Conservation (phyloP, 2,113 vertebrate genomes). For the Pipa parva region DNA sequence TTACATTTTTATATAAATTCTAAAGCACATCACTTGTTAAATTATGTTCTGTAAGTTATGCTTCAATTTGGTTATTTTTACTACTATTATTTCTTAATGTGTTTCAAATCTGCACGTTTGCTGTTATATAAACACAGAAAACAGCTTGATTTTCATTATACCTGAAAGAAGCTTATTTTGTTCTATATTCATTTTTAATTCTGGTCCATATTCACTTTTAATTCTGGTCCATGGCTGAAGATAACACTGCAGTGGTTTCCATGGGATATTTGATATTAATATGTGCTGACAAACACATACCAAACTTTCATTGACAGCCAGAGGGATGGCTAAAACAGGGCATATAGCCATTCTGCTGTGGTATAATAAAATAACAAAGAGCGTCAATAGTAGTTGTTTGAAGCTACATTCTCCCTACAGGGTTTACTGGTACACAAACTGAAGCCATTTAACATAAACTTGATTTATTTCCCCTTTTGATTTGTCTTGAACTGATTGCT, state of each 20-base stretch:
- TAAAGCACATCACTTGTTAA: too few species aligned
- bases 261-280: constrained; percentile 42
- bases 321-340: constrained; percentile 36
- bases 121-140: too few species aligned
- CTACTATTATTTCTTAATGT: too few species aligned
- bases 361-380: constrained; percentile 38
- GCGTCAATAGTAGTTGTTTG: constrained; percentile 21
- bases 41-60: too few species aligned
- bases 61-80: too few species aligned
- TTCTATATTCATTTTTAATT: constrained; percentile 26
- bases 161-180: constrained; percentile 19
- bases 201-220: constrained; percentile 18
- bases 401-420: constrained; percentile 32
- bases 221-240: constrained; percentile 21
- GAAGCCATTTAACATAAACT: too few species aligned
- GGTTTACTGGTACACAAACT: constrained; percentile 35
- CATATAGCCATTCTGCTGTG: constrained; percentile 36
- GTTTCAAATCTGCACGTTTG: too few species aligned
- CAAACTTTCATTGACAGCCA: constrained; percentile 40
- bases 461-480: too few species aligned
- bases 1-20: too few species aligned
- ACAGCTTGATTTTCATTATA: constrained; percentile 17
- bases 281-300: constrained; percentile 41
- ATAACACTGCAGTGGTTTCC: constrained; percentile 25
- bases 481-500: too few species aligned